These are phyloP conservation scores for Clamator glandarius DNA, from an alignment of 2,797 vertebrate genomes.

Conservation along the genomic window DNA sequence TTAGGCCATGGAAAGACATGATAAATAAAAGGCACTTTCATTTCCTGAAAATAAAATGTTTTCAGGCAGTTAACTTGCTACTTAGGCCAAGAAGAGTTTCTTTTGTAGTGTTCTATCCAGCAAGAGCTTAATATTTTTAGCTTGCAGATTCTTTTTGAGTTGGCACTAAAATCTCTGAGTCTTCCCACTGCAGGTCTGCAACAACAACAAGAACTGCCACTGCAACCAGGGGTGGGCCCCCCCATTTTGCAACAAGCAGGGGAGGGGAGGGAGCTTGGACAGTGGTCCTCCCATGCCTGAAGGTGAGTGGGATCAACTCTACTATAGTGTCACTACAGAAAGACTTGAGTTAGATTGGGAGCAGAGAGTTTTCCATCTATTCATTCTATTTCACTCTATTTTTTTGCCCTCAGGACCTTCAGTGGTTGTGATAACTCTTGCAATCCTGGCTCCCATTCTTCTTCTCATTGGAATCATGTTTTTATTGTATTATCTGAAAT, in stretches of 20 bases:
- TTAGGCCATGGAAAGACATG: not conserved
- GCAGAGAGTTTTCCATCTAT: not conserved
- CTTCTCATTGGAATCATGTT: conserved; percentile 57
- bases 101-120: not conserved
- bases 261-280: conserved; percentile 91
- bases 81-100: not conserved
- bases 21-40: not conserved
- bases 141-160: not conserved
- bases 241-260: conserved; percentile 84
- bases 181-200: conserved; percentile 75
- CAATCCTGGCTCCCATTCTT: conserved; percentile 60
- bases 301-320: conserved; percentile 75
- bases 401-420: conserved; percentile 62
- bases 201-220: conserved; percentile 92
- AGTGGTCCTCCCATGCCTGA: conserved; percentile 85
- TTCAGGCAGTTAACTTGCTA: not conserved
- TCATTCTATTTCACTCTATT: not conserved
- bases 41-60: not conserved
- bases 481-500: conserved; percentile 62
- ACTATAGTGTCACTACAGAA: not conserved
- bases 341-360: not conserved
- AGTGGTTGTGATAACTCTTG: not conserved
- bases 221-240: conserved; percentile 92
- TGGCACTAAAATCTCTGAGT: not conserved
- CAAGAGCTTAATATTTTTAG: not conserved